Conservation (phyloP, 2,797 vertebrate genomes). For the Perdix hodgsoniae region DNA sequence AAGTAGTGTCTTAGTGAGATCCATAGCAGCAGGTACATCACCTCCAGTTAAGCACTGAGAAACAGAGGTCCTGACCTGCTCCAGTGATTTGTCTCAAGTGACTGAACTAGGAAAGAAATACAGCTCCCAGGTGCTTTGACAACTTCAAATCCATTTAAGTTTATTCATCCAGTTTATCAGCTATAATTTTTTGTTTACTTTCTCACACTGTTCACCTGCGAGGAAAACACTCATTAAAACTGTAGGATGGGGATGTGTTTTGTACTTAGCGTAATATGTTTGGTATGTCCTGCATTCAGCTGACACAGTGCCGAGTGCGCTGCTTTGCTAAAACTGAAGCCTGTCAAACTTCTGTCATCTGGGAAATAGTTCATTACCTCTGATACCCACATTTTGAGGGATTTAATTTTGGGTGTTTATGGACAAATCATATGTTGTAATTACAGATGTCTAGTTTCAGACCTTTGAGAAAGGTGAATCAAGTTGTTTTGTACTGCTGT, state of each 20-base stretch:
- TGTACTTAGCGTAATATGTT: neutral
- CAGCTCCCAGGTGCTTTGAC: neutral
- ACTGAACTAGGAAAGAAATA: neutral
- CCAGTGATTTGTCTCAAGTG: neutral
- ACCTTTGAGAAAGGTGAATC: neutral
- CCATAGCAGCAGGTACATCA: neutral
- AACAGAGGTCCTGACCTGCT: neutral
- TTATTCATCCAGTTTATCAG: neutral
- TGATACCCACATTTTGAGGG: neutral
- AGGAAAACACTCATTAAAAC: neutral
- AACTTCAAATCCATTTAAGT: neutral
- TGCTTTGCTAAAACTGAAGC: neutral
- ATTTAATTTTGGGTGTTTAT: neutral
- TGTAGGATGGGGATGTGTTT: neutral
- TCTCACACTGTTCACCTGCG: neutral
- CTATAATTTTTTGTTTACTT: neutral
- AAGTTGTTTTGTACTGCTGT: neutral
- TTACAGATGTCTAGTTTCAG: neutral
- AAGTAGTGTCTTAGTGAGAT: neutral
- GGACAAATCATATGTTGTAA: neutral
- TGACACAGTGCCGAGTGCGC: neutral
- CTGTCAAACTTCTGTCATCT: neutral
- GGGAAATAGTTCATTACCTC: neutral
- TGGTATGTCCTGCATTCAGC: conserved; percentile 8
- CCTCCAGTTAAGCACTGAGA: neutral